These are phyloP conservation scores for Sinocyclocheilus rhinocerous DNA, from an alignment of 2,113 vertebrate species.

Conservation along the genomic window DNA sequence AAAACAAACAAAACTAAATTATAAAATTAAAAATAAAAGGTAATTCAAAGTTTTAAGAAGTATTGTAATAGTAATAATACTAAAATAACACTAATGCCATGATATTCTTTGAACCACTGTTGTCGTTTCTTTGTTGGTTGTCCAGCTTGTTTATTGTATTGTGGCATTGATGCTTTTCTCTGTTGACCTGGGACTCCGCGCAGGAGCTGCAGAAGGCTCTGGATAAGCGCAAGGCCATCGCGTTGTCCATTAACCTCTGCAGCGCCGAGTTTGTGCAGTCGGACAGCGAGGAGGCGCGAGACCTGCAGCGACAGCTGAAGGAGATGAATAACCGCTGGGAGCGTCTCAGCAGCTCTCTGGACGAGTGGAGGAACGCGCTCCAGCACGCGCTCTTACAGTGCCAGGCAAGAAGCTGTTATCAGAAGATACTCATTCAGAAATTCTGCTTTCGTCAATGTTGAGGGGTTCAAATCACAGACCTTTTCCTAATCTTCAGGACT, in stretches of 20 bases:
- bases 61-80: not conserved
- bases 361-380: constrained; percentile 86
- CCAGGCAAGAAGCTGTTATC: constrained; percentile 75
- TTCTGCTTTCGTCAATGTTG: not conserved
- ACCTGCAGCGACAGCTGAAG: constrained; percentile 84
- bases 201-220: constrained; percentile 94
- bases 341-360: constrained; percentile 80
- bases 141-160: not conserved
- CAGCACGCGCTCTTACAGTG: constrained; percentile 96
- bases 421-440: not conserved
- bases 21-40: not conserved
- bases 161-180: not conserved
- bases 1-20: too few relatives aligned
- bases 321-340: constrained; percentile 95
- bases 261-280: constrained; percentile 89
- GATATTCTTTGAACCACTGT: not conserved
- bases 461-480: not conserved
- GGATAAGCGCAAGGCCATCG: constrained; percentile 91
- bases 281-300: constrained; percentile 77
- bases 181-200: not conserved
- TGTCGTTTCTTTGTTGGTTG: not conserved
- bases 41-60: not conserved
- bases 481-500: constrained; percentile 78
- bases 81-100: not conserved
- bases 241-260: constrained; percentile 95